phyloP scores from a whole-genome alignment of 2,113 vertebrate genomes.

The Synchiropus splendidus region DNA sequence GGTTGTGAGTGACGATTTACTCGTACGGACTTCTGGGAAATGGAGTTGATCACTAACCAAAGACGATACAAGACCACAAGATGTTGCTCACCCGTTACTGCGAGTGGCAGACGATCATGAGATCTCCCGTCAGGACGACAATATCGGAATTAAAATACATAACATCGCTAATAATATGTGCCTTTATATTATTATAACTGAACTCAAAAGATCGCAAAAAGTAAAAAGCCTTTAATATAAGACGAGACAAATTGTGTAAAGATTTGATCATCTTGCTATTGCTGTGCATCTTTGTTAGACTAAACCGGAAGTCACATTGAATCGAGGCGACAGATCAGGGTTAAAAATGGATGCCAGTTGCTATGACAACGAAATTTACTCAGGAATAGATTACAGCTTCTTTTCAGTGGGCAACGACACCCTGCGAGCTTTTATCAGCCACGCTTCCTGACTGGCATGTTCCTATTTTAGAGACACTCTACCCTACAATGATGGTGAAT shows the following conservation, averaged over 20 bases:
- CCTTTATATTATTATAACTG: too few species aligned
- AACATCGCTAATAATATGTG: too few species aligned
- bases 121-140: too few species aligned
- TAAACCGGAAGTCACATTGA: constrained; percentile 29
- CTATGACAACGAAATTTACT: constrained; percentile 41
- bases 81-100: accelerated
- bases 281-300: constrained; percentile 2
- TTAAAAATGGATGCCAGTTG: constrained; percentile 50
- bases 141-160: too few species aligned
- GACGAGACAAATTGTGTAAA: background rate
- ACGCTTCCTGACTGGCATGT: too few species aligned
- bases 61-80: background rate
- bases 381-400: constrained; percentile 39
- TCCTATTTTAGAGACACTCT: too few species aligned
- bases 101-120: background rate
- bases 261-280: background rate
- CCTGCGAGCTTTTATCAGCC: too few species aligned
- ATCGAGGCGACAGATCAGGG: constrained; percentile 16
- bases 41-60: constrained; percentile 21
- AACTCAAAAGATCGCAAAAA: too few species aligned
- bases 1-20: constrained; percentile 50
- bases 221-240: background rate
- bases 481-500: too few species aligned
- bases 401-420: constrained; percentile 21
- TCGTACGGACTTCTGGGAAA: constrained; percentile 40